Percentiles rank a stretch among this genome's conserved stretches.
Evolutionary conservation across 2,888 invertebrate species (phyloP).

Genomic region (Harpalus rufipes): DNA sequence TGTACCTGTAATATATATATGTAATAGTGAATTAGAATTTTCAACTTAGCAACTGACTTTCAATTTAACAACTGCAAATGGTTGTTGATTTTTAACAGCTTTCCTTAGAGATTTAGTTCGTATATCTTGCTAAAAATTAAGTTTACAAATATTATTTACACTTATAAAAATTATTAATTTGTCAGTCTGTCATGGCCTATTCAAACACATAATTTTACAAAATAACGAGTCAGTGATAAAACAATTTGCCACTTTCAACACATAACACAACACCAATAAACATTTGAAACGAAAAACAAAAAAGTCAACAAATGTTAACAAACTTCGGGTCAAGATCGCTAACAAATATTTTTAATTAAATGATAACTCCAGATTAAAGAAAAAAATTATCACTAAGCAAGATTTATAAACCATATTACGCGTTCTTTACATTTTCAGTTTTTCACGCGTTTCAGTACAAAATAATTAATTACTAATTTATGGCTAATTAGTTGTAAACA

Average conservation of each 20-base stretch:
- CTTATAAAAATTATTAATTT: constrained; percentile 24
- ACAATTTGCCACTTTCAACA: constrained; percentile 53
- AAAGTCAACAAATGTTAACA: constrained; percentile 5
- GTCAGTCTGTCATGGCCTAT: constrained; percentile 27
- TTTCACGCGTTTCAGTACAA: neutral
- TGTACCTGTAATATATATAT: too few species aligned
- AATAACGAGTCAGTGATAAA: constrained; percentile 25
- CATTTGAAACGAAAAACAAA: constrained; percentile 15
- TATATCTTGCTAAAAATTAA: too few species aligned
- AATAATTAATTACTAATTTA: constrained; percentile 5
- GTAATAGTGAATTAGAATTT: too few species aligned
- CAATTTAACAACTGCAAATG: too few species aligned
- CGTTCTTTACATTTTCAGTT: constrained; percentile 2
- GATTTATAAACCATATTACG: constrained; percentile 13
- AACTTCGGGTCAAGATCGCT: constrained; percentile 38
- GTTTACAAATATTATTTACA: neutral
- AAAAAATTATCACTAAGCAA: constrained; percentile 19
- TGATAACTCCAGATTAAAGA: constrained; percentile 15
- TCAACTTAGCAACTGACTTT: too few species aligned
- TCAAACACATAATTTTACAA: constrained; percentile 38
- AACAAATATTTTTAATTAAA: constrained; percentile 54
- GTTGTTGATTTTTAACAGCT: too few species aligned
- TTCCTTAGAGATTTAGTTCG: too few species aligned
- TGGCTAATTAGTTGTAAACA: neutral
- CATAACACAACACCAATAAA: constrained; percentile 20